These are phyloP conservation scores for Troides helena DNA, from an alignment of 2,888 invertebrate species.

Conservation along the genomic window DNA sequence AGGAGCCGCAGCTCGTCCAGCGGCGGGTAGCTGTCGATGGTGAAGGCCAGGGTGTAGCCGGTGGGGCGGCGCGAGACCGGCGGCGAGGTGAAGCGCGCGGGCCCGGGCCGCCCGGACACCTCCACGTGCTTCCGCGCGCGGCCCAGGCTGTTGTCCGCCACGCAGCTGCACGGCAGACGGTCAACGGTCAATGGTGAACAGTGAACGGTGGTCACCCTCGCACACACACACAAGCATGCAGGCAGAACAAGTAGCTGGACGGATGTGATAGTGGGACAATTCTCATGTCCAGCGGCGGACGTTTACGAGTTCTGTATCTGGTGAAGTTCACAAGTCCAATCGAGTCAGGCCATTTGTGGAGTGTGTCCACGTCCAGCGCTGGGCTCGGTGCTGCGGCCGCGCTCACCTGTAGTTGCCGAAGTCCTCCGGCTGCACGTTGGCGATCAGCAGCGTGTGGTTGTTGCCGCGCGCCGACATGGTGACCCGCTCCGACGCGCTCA, in stretches of 20 bases:
- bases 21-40: conserved; percentile 86
- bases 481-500: conserved; percentile 84
- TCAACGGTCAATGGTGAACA: no score
- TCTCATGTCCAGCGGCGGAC: no score
- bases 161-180: conserved; percentile 74
- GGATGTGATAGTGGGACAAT: no score
- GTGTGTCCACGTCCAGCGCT: no score
- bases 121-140: conserved; percentile 85
- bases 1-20: conserved; percentile 85
- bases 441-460: conserved; percentile 83
- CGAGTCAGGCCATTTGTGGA: no score
- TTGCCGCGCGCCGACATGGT: conserved; percentile 85
- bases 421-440: conserved; percentile 84
- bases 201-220: no score
- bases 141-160: conserved; percentile 85
- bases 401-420: conserved; percentile 85
- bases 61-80: conserved; percentile 82
- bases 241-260: no score
- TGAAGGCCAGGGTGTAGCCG: conserved; percentile 84
- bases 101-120: conserved; percentile 85
- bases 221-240: no score
- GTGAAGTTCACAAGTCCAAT: no score
- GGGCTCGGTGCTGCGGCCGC: no score
- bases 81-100: conserved; percentile 84
- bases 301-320: no score